Evolutionary conservation across 1,140 invertebrate species (phyloP).

Genomic region (Drosophila insularis): DNA sequence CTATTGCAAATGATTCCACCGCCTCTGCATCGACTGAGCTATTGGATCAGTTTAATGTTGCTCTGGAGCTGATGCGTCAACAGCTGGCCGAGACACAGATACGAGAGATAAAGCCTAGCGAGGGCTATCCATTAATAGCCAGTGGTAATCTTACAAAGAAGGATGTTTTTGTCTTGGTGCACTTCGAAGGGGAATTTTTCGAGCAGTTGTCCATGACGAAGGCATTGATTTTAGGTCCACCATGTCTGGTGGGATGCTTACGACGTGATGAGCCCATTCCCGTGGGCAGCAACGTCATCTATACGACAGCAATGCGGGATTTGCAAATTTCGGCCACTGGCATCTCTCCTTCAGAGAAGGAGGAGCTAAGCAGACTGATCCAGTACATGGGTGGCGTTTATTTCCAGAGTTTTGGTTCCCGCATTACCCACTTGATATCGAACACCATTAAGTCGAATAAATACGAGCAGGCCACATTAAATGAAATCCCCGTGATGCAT

Average conservation of each 20-base stretch:
- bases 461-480: conserved; percentile 89
- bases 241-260: conserved; percentile 90
- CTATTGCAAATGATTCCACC: conserved; percentile 26
- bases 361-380: conserved; percentile 87
- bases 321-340: conserved; percentile 89
- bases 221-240: conserved; percentile 89
- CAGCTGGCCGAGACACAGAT: conserved; percentile 69
- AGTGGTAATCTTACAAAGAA: conserved; percentile 85
- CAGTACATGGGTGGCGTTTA: conserved; percentile 93
- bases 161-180: conserved; percentile 89
- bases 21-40: conserved; percentile 4
- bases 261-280: conserved; percentile 89
- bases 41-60: conserved; percentile 45
- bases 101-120: conserved; percentile 66
- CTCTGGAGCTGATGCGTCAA: conserved; percentile 48
- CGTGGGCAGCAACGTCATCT: conserved; percentile 88
- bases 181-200: conserved; percentile 88
- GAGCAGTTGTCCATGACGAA: conserved; percentile 86
- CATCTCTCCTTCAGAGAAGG: conserved; percentile 86
- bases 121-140: conserved; percentile 69
- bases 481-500: conserved; percentile 89
- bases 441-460: conserved; percentile 88
- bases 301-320: conserved; percentile 91
- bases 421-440: conserved; percentile 92
- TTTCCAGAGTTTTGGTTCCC: conserved; percentile 87